A percentile compares a stretch with the other conserved stretches of the same genome.
phyloP scores from a whole-genome alignment of 2,113 vertebrate species.

The Lota lota region DNA sequence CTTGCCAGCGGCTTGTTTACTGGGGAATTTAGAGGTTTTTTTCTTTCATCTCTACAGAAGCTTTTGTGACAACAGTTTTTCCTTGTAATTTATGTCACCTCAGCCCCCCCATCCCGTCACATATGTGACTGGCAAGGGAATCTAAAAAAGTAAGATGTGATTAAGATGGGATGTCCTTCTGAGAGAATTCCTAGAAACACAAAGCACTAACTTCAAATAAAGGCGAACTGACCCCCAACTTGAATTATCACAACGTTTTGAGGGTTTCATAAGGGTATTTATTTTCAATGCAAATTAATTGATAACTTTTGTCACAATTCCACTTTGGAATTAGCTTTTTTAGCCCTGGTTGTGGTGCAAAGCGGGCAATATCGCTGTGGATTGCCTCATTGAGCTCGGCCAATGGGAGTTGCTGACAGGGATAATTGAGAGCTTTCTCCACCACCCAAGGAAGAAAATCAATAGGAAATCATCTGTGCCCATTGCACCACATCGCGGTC shows the following conservation, averaged over 20 bases:
- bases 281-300: neutral
- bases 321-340: conserved; percentile 18
- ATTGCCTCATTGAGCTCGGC: conserved; percentile 34
- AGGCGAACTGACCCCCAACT: neutral
- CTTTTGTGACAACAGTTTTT: conserved; percentile 62
- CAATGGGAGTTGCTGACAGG: conserved; percentile 27
- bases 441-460: conserved; percentile 62
- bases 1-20: conserved; percentile 61
- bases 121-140: conserved; percentile 13
- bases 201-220: conserved; percentile 31
- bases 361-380: conserved; percentile 15
- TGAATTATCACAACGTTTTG: too few species aligned
- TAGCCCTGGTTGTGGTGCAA: conserved; percentile 18
- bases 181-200: conserved; percentile 17
- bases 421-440: conserved; percentile 58
- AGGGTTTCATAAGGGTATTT: too few species aligned
- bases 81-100: conserved; percentile 53
- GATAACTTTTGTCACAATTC: neutral
- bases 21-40: conserved; percentile 33
- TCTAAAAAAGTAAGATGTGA: neutral
- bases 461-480: conserved; percentile 64
- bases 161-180: conserved; percentile 2
- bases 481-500: conserved; percentile 40
- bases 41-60: conserved; percentile 53
- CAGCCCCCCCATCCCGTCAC: neutral